phyloP scores from a whole-genome alignment of 2,113 vertebrate species.

The Siniperca knerii region DNA sequence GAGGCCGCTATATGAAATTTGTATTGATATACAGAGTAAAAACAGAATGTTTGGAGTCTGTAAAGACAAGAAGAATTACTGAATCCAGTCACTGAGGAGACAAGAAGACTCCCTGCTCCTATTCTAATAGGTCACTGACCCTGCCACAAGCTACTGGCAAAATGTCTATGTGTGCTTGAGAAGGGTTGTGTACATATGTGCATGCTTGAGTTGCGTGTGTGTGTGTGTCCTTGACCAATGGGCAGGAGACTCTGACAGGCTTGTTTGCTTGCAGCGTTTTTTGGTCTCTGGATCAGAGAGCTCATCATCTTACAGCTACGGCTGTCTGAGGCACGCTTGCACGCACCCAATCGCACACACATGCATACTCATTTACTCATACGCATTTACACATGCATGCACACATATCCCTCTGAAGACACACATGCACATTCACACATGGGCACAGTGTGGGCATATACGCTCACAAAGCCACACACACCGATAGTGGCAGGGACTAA shows the following conservation, averaged over 20 bases:
- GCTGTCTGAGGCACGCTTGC: conserved; percentile 37
- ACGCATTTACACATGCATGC: conserved; percentile 31
- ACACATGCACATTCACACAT: not conserved
- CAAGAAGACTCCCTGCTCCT: conserved; percentile 49
- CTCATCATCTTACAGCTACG: conserved; percentile 74
- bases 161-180: conserved; percentile 62
- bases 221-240: conserved; percentile 76
- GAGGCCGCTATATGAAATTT: conserved; percentile 44
- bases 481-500: conserved; percentile 27
- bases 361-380: not conserved
- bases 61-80: conserved; percentile 42
- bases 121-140: conserved; percentile 63
- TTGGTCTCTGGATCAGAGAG: conserved; percentile 73
- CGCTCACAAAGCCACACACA: not conserved
- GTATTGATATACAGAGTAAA: conserved; percentile 50
- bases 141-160: conserved; percentile 69
- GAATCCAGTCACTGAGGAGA: conserved; percentile 52
- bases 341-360: conserved; percentile 2
- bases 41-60: conserved; percentile 40
- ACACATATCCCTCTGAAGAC: conserved; percentile 31
- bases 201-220: conserved; percentile 51
- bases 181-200: conserved; percentile 58
- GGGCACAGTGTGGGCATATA: not conserved
- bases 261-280: conserved; percentile 68
- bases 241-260: conserved; percentile 77